phyloP scores from a whole-genome alignment of 2,113 vertebrate genomes.

The Xenus cinereus region DNA sequence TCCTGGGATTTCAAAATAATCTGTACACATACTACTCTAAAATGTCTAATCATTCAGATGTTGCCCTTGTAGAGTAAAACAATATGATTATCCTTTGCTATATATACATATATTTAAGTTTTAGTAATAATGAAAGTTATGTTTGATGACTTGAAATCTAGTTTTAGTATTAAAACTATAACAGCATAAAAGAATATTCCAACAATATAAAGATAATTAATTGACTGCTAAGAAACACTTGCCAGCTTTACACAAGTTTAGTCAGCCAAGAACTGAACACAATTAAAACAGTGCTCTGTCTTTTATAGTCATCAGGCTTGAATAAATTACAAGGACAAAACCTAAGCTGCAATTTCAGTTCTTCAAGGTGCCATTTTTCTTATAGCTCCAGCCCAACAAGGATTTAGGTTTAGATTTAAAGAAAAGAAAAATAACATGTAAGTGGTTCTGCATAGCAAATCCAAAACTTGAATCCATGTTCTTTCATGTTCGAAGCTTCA shows the following conservation, averaged over 20 bases:
- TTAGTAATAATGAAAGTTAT: not conserved
- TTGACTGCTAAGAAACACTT: not conserved
- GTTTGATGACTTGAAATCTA: not conserved
- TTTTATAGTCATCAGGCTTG: not conserved
- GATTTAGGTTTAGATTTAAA: not conserved
- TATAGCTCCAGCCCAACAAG: not conserved
- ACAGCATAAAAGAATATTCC: not conserved
- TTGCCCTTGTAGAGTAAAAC: not conserved
- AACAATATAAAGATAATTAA: not conserved
- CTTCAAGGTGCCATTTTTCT: not conserved
- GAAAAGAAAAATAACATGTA: not conserved
- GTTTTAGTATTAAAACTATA: not conserved
- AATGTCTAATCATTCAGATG: not conserved
- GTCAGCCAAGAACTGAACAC: not conserved
- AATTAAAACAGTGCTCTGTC: not conserved
- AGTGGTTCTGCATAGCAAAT: not conserved
- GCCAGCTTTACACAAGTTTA: not conserved
- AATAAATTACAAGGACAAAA: slow-evolving; percentile 5
- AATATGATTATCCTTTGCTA: not conserved
- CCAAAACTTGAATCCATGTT: not conserved
- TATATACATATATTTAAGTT: not conserved
- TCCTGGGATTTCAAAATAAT: not conserved
- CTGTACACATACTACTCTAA: not conserved
- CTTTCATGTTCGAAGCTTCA: not conserved
- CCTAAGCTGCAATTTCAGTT: not conserved